Evolutionary conservation across 1,140 invertebrate genomes (phyloP), one percentile per base, ranked within the genome.

Genomic region (Caenorhabditis tropicalis): DNA sequence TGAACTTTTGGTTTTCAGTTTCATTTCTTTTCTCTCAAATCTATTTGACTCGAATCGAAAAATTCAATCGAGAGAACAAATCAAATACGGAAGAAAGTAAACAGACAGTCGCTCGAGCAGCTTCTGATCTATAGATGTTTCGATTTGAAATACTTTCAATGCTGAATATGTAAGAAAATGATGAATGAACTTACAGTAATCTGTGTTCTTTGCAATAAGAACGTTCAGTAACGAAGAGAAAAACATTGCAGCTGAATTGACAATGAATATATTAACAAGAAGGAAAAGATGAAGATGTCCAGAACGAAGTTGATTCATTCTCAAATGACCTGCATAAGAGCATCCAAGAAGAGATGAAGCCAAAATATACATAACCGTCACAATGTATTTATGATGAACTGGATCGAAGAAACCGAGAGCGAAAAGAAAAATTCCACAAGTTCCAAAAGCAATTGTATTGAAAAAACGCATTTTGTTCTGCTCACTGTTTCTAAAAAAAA

Each of bases 391-490:
- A 21, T 74, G 65, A 43, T 74, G 27, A 12, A 19, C 82, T 6
- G 82, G 56, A 16, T 82, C 58, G 24, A 82, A 82, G 24, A 82
- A 60, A 4, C 82, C 82, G 12, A 82, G 21, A n/a, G 60, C 24
- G 16, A 82, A 65, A 6, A 82, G 43, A 27, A 82, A 82, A 19
- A 82, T 74, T 31, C 82, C 82, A 21, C 56, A 60, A 21, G 60
- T 43, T n/a, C 33, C 82, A 16, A 60, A 65, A 1, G 56, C 58
- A 24, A 82, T 16, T 2, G 56, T 82, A 36, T 82, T 82, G 39
- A 82, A 82, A 15, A 82, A 58, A 7, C 82, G 24, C 82, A 82
- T 82, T 39, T 82, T 82, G 58, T 82, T 82, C 19, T 58, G 43
- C 24, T 65, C 82, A 6, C 56, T 74, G 43, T 82, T 82, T 27